Conservation (phyloP, 1,140 invertebrate genomes). For the Caenorhabditis inopinata region DNA sequence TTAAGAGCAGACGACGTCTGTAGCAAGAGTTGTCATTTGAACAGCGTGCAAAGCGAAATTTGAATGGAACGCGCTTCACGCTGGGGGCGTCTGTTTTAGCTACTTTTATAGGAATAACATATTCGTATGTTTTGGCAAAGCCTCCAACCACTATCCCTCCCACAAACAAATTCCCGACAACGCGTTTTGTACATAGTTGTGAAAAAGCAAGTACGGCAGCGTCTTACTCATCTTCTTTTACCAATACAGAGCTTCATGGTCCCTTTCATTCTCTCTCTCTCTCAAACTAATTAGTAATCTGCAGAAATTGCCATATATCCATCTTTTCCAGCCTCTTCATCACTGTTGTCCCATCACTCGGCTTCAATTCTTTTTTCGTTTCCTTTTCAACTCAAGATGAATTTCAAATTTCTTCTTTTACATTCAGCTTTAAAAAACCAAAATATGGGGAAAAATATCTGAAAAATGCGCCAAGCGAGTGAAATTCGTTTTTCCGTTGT, state of each 20-base stretch:
- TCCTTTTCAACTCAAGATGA: not conserved
- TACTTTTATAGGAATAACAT: not conserved
- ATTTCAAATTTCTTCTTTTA: not conserved
- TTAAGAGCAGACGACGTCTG: not conserved
- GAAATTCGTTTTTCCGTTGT: constrained; percentile 9
- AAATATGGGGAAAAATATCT: too few species aligned
- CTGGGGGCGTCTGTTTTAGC: not conserved
- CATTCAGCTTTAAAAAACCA: too few species aligned
- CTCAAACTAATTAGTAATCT: constrained; percentile 33
- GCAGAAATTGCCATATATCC: constrained; percentile 9
- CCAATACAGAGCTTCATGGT: constrained; percentile 11
- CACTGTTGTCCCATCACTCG: not conserved
- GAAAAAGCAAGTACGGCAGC: not conserved
- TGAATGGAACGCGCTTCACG: not conserved
- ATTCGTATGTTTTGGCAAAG: constrained; percentile 23
- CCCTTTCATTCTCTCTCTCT: not conserved
- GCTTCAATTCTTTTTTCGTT: not conserved
- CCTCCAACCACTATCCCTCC: too few species aligned
- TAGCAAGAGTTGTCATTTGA: not conserved
- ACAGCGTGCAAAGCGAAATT: constrained; percentile 6
- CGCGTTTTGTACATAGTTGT: too few species aligned
- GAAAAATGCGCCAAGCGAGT: not conserved
- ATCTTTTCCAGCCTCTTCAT: not conserved
- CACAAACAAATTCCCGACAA: constrained; percentile 1
- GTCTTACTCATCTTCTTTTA: not conserved